A percentile compares a stretch with the other conserved stretches of the same genome.
phyloP scores from a whole-genome alignment of 2,888 invertebrate species.

The Melolontha melolontha region DNA sequence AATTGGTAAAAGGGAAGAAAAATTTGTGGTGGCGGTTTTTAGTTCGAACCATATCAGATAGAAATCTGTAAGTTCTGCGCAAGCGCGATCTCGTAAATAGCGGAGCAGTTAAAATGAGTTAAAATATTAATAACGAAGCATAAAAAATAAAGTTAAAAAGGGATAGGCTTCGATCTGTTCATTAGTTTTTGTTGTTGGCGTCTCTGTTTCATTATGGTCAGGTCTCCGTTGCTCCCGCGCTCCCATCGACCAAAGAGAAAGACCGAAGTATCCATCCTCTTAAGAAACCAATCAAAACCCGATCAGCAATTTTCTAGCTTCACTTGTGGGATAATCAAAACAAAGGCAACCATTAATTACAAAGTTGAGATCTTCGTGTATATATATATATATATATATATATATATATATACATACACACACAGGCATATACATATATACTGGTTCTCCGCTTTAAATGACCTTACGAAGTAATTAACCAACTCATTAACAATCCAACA shows the following conservation, averaged over 20 bases:
- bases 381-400: constrained; percentile 43
- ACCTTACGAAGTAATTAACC: constrained; percentile 61
- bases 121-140: constrained; percentile 60
- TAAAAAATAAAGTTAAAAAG: constrained; percentile 58
- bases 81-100: constrained; percentile 2
- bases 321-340: constrained; percentile 63
- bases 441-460: constrained; percentile 53
- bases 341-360: constrained; percentile 64
- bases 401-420: constrained; percentile 35
- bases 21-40: no score
- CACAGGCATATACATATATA: constrained; percentile 21
- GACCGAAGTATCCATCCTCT: constrained; percentile 50
- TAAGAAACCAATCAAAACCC: constrained; percentile 62
- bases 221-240: constrained; percentile 32
- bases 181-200: constrained; percentile 57
- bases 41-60: no score
- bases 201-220: constrained; percentile 45
- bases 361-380: constrained; percentile 58
- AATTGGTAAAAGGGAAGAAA: no score
- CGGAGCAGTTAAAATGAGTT: constrained; percentile 54
- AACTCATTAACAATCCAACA: constrained; percentile 59
- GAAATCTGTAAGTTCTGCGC: no score
- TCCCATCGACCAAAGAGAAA: constrained; percentile 43
- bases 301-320: constrained; percentile 63
- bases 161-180: constrained; percentile 59